phyloP scores from a whole-genome alignment of 2,888 invertebrate species.

The Tachina grossa region DNA sequence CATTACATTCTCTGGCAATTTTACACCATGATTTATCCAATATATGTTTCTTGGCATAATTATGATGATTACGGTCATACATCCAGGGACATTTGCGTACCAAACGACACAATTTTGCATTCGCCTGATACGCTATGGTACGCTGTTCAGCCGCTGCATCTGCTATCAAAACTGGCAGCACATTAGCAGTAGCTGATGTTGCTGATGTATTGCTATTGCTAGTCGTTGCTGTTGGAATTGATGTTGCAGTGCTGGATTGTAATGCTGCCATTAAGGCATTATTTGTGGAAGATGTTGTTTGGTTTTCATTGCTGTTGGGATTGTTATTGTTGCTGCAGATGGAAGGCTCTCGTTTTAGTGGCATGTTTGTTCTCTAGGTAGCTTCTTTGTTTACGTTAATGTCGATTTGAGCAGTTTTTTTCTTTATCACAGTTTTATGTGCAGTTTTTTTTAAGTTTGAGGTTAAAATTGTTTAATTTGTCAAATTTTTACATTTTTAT shows the following conservation, averaged over 20 bases:
- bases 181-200: neutral
- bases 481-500: neutral
- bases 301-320: slow-evolving; percentile 24
- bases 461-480: neutral
- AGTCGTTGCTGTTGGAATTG: slow-evolving; percentile 22
- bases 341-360: slow-evolving; percentile 66
- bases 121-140: slow-evolving; percentile 69
- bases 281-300: slow-evolving; percentile 36
- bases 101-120: slow-evolving; percentile 74
- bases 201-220: slow-evolving; percentile 3
- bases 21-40: slow-evolving; percentile 75
- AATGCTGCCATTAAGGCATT: slow-evolving; percentile 10
- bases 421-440: slow-evolving; percentile 52
- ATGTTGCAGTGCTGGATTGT: slow-evolving; percentile 35
- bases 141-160: slow-evolving; percentile 70
- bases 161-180: slow-evolving; percentile 16
- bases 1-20: slow-evolving; percentile 74
- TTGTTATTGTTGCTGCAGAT: slow-evolving; percentile 46
- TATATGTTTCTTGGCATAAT: slow-evolving; percentile 74
- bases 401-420: neutral
- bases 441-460: slow-evolving; percentile 30
- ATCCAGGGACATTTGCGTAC: slow-evolving; percentile 74
- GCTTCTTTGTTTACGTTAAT: neutral
- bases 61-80: slow-evolving; percentile 74
- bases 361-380: slow-evolving; percentile 49